Conservation (phyloP, 2,113 vertebrate genomes). For the Alectura lathami region DNA sequence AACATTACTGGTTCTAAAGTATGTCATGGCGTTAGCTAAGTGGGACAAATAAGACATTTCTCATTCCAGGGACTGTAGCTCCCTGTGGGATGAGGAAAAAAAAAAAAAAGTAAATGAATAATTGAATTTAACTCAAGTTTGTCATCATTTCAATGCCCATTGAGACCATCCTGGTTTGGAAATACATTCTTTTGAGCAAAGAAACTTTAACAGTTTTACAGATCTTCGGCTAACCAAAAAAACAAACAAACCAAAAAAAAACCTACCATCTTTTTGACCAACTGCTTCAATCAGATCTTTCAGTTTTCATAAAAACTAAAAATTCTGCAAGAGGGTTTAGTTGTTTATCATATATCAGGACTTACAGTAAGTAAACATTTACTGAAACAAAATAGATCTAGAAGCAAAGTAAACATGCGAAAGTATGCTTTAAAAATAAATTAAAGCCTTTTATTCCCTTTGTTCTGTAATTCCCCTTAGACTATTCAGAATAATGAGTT, state of each 20-base stretch:
- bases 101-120: background rate
- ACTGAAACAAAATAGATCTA: background rate
- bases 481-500: constrained; percentile 42
- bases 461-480: constrained; percentile 39
- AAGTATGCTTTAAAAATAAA: constrained; percentile 36
- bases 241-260: no score
- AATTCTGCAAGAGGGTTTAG: background rate
- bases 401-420: constrained; percentile 13
- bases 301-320: background rate
- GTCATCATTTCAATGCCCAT: background rate
- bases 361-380: background rate
- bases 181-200: background rate
- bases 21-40: background rate
- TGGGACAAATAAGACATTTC: background rate
- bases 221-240: background rate
- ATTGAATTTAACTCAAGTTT: background rate
- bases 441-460: background rate
- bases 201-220: background rate
- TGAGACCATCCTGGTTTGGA: background rate
- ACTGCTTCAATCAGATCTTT: background rate
- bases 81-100: background rate
- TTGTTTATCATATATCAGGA: background rate
- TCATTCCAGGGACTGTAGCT: background rate
- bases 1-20: background rate
- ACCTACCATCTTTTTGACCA: background rate